Evolutionary conservation across 2,888 invertebrate species (phyloP), one percentile per base, ranked within the genome.

Genomic region (Himalopsyche japonica): DNA sequence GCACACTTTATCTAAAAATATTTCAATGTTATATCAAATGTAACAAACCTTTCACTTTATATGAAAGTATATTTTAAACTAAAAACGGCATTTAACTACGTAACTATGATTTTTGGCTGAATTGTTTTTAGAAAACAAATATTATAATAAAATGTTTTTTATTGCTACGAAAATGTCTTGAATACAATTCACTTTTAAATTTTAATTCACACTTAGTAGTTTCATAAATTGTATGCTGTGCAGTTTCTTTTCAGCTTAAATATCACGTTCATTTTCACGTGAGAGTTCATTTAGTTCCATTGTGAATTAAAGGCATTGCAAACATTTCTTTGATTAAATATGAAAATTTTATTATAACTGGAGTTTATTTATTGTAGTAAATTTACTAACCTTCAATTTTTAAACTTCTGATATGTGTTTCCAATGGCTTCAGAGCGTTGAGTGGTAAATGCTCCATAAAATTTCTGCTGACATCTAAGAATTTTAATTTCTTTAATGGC

Each of bases 391-490:
- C 97, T 93, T 97, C 96, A 82, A 96, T 94, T 87, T 94, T 92
- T 47, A 98, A 91, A 83, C 94, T 95, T 88, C 95, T 93, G 86
- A 98, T 94, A 91, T 97, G 96, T 1, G 97, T 96, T 90, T 98
- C 97, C 86, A 97, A 91, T 15, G 96, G 94, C 82, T 93, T 92
- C 86, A 98, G 93, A 37, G 97, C 95, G 88, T 95, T 96, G 87
- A 96, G 91, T 30, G 96, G 96, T 88, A 97, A 93, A 88, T 94
- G 94, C 90, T 96, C 96, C 88, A 97, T 94, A 90, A 96, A 96
- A 90, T 98, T 98, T 88, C 94, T 93, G 87, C 96, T 96, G 86
- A 98, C 91, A 90, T 97, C 97, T 81, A 98, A 93, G 49, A 95
- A 92, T 81, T 94, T 92, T 77, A 97, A 91, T 89, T 96, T 96